Conservation (phyloP, 2,797 vertebrate genomes). For the Phrynocephalus vlangalii region DNA sequence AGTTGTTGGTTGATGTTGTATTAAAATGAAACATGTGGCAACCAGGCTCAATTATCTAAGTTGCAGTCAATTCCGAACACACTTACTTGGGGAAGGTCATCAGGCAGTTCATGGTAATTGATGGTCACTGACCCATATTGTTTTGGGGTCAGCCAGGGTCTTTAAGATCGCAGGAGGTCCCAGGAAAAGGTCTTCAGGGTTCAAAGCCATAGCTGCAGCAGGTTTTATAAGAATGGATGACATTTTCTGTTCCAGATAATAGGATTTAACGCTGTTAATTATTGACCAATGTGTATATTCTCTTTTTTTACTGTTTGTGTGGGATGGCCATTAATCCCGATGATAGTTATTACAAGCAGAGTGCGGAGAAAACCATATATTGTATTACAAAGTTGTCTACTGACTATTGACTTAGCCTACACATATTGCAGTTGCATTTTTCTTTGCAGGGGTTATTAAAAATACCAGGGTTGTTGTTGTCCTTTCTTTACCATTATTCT, state of each 20-base stretch:
- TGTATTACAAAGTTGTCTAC: not conserved
- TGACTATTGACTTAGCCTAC: slow-evolving; percentile 28
- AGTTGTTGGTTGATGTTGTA: not conserved
- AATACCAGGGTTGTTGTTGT: slow-evolving; percentile 10
- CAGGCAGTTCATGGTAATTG: not conserved
- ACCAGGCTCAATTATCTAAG: not conserved
- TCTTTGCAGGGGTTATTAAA: not conserved
- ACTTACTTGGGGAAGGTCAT: not conserved
- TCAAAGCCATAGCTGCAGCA: not conserved
- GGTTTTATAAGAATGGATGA: slow-evolving; percentile 18
- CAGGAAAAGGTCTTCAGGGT: not conserved
- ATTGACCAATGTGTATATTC: accelerated
- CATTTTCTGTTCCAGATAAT: not conserved
- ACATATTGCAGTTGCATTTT: not conserved
- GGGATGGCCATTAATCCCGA: slow-evolving; percentile 54
- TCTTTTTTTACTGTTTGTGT: not conserved
- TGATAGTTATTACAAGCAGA: not conserved
- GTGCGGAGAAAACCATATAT: slow-evolving; percentile 42
- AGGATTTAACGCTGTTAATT: slow-evolving; percentile 4
- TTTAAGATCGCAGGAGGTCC: not conserved
- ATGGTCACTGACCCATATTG: not conserved
- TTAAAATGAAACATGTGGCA: not conserved
- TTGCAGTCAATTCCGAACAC: not conserved
- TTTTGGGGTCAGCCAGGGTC: not conserved
- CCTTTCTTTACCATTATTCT: slow-evolving; percentile 56